phyloP scores from a whole-genome alignment of 2,797 vertebrate species.

The Tamandua tetradactyla region DNA sequence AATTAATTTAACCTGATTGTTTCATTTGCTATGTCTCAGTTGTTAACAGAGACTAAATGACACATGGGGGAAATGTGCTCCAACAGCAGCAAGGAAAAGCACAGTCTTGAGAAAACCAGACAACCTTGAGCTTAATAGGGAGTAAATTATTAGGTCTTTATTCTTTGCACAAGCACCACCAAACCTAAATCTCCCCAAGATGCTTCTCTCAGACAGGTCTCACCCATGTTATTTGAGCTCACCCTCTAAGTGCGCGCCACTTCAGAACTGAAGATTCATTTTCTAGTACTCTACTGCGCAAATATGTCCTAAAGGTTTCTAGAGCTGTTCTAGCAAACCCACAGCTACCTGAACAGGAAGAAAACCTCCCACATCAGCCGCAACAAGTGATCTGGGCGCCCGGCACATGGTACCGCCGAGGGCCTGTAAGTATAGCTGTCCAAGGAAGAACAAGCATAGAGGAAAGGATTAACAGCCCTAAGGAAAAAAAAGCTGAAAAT shows the following conservation, averaged over 20 bases:
- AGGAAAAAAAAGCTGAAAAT: not conserved
- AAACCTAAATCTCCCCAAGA: not conserved
- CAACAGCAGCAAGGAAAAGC: not conserved
- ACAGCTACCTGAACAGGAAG: not conserved
- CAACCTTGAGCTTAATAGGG: not conserved
- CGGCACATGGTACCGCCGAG: no score
- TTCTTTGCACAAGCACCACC: not conserved
- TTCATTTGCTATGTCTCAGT: constrained; percentile 37
- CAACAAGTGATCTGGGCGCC: not conserved
- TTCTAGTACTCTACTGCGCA: not conserved
- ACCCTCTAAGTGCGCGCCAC: not conserved
- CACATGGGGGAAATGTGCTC: not conserved
- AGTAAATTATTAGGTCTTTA: constrained; percentile 30
- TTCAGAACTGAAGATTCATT: not conserved
- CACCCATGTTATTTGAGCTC: not conserved
- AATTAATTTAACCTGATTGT: constrained; percentile 62
- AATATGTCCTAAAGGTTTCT: not conserved
- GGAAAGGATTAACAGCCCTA: not conserved
- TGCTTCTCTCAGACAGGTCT: not conserved
- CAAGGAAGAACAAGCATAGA: not conserved
- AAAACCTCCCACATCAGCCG: not conserved
- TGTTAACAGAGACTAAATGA: not conserved
- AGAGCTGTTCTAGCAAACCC: not conserved
- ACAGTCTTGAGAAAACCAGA: not conserved
- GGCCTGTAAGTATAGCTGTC: not conserved